phyloP scores from a whole-genome alignment of 1,140 invertebrate species.

The Rhagoletis zephyria region DNA sequence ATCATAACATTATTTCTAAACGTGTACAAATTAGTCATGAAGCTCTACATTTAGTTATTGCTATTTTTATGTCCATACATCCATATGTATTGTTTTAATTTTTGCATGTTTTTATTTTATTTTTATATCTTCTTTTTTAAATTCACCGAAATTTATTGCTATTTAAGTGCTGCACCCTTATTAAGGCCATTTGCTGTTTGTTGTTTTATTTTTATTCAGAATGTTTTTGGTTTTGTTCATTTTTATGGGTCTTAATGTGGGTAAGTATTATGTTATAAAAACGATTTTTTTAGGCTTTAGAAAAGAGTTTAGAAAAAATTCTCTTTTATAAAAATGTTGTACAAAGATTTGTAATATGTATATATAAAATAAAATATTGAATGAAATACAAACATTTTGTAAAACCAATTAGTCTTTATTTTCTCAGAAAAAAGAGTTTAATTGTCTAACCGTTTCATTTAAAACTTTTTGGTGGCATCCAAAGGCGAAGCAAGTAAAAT shows the following conservation, averaged over 20 bases:
- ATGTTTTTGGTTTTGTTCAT: not conserved
- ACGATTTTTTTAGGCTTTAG: slow-evolving; percentile 8
- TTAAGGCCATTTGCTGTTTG: not conserved
- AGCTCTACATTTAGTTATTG: slow-evolving; percentile 24
- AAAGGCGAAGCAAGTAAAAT: too few relatives aligned
- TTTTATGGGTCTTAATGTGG: not conserved
- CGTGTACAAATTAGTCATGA: slow-evolving; percentile 50
- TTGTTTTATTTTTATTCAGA: not conserved
- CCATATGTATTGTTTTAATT: not conserved
- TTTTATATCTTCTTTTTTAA: not conserved
- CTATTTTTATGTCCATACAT: slow-evolving; percentile 31
- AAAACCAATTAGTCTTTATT: not conserved
- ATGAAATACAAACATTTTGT: not conserved
- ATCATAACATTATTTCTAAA: not conserved
- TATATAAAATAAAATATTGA: not conserved
- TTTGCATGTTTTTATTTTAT: not conserved
- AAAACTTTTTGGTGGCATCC: too few relatives aligned
- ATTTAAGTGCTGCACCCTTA: not conserved
- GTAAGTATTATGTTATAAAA: not conserved
- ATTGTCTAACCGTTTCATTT: too few relatives aligned
- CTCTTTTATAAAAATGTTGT: not conserved
- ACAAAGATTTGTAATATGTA: not conserved
- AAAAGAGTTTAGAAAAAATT: not conserved
- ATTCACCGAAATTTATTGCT: not conserved
- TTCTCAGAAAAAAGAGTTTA: not conserved